These are phyloP conservation scores for Pterophyllum scalare DNA, from an alignment of 2,113 vertebrate genomes.

Conservation along the genomic window DNA sequence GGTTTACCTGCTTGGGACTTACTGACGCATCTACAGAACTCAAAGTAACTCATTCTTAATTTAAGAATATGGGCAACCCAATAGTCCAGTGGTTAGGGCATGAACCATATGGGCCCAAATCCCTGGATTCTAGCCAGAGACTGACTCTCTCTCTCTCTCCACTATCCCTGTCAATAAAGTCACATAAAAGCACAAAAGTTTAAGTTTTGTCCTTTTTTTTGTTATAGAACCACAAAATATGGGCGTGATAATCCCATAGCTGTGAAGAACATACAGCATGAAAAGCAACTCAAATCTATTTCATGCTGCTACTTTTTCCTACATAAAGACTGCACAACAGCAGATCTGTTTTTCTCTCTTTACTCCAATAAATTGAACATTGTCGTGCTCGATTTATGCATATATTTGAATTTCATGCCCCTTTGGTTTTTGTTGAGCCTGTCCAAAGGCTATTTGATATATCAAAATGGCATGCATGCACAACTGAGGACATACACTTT, in stretches of 20 bases:
- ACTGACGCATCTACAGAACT: not conserved
- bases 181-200: not conserved
- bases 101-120: not conserved
- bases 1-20: not conserved
- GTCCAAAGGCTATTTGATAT: constrained; percentile 7
- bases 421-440: constrained; percentile 1
- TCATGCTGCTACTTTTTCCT: not conserved
- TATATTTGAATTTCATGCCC: constrained; percentile 8
- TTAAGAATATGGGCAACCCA: not conserved
- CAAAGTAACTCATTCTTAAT: not conserved
- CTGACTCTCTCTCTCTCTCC: not conserved
- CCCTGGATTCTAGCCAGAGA: not conserved
- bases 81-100: accelerated
- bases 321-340: not conserved
- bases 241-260: not conserved
- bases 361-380: not conserved
- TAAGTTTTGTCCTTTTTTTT: not conserved
- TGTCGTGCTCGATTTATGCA: constrained; percentile 24
- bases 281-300: not conserved
- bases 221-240: not conserved
- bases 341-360: constrained; percentile 7
- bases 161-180: not conserved
- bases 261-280: not conserved
- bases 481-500: not conserved
- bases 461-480: constrained; percentile 3